A percentile compares a stretch with the other conserved stretches of the same genome.
These are phyloP conservation scores for Meloidogyne chitwoodi DNA, from an alignment of 1,140 invertebrate genomes.

Conservation along the genomic window DNA sequence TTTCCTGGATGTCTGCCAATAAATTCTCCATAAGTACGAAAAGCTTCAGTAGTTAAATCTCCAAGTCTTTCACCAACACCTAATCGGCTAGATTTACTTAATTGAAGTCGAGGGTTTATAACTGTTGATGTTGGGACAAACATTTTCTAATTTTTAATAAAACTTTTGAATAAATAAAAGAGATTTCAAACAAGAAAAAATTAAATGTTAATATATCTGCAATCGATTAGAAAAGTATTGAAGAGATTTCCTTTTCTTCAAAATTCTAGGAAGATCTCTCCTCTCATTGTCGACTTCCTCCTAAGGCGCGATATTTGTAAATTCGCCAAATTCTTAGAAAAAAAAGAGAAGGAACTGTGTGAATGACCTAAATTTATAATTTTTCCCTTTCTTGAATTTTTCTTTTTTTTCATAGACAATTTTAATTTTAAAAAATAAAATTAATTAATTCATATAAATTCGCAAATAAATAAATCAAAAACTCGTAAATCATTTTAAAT, in stretches of 20 bases:
- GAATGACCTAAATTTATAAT: neutral
- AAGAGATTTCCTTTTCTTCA: neutral
- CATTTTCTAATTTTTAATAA: neutral
- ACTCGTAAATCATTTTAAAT: neutral
- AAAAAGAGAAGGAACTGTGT: neutral
- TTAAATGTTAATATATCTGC: too few species aligned
- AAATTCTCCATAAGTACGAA: conserved; percentile 36
- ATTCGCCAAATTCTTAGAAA: neutral
- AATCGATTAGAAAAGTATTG: neutral
- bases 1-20: conserved; percentile 48
- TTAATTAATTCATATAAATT: neutral
- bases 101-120: neutral
- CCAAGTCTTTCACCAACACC: conserved; percentile 31
- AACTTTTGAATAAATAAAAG: neutral
- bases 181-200: neutral
- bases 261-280: neutral
- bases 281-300: neutral
- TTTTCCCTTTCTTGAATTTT: neutral
- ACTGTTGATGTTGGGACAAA: neutral
- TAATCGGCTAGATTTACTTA: conserved; percentile 4
- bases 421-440: neutral
- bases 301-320: neutral
- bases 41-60: conserved; percentile 35
- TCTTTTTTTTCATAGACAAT: neutral
- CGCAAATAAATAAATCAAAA: neutral